Base-by-base conservation (phyloP, 2,888 invertebrate species). In the Lepidochrysops patricia region DNA sequence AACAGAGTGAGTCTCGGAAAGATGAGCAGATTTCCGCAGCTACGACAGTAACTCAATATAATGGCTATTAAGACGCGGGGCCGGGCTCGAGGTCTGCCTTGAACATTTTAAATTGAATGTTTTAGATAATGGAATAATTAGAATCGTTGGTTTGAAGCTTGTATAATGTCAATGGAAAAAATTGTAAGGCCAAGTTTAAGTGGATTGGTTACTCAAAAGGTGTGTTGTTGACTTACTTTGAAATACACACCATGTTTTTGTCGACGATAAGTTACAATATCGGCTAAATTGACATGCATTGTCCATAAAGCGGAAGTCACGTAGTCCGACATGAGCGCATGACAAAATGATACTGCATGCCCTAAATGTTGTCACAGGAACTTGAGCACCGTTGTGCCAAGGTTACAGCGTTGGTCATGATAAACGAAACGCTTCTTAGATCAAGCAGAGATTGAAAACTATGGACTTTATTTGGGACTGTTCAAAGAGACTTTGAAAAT, bases 11-110 rank as follows among this genome's bases (percentile, higher is more conserved):
- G 32, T 19, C 54, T 32, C 32, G 32, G 54, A 32, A 54, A 54
- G 27, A 27, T 54, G 29, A 49, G 54, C 54, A 54, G 54, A 54
- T 54, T 29, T 32, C 19, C 54, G 54, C 9, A 29, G 29, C 13
- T 15, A 19, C 54, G 54, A 15, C 15, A 54, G 27, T 52, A 52
- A 52, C 54, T 54, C 27, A 54, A 54, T 54, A 54, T 54, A 32
- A 32, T 32, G 54, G 54, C 29, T 54, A 54, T 54, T 54, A 32
- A 32, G 54, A 54, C 54, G 54, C 32, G 19, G 19, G 26, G 50
- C 25, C 26, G n/a, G 29, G 19, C 32, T 32, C 9, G 54, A 54
- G 54, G 54, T 29, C 19, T 29, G 19, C 19, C 54, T 32, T 54
- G 19, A 32, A 54, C 54, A 19, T 54, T 54, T 32, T 23, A 54